Percentiles rank a stretch among this genome's conserved stretches.
Evolutionary conservation across 2,113 vertebrate species (phyloP).

Genomic region (Talpa occidentalis): DNA sequence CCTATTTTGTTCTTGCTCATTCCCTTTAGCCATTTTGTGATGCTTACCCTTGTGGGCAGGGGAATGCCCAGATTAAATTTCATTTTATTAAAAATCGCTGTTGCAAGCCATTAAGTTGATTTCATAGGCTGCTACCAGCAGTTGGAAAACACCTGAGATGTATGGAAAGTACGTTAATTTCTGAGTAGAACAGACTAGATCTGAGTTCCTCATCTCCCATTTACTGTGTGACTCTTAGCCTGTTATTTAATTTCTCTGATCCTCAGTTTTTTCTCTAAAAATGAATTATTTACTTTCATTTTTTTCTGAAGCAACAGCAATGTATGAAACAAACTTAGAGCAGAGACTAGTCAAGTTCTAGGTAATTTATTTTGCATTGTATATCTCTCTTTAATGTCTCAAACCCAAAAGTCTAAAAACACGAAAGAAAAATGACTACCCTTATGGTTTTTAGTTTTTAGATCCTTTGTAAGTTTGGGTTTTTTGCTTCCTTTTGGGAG

Average conservation of each 20-base stretch:
- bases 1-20: not conserved
- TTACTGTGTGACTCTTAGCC: not conserved
- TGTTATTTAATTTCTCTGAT: not conserved
- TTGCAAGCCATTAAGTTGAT: constrained; percentile 6
- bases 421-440: not conserved
- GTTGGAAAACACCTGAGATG: constrained; percentile 9
- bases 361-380: not conserved
- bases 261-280: not conserved
- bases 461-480: not conserved
- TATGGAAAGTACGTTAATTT: not conserved
- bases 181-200: not conserved
- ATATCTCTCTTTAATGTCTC: not conserved
- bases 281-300: not conserved
- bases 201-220: not conserved
- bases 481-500: not conserved
- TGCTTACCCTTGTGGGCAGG: not conserved
- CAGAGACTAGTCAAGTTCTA: not conserved
- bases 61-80: constrained; percentile 3
- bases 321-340: not conserved
- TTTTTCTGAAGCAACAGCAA: not conserved
- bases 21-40: not conserved
- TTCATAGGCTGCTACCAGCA: not conserved
- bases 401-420: not conserved
- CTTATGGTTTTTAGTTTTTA: not conserved
- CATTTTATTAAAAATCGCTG: constrained; percentile 5